Conservation (phyloP, 2,113 vertebrate species). For the Megalops atlanticus region DNA sequence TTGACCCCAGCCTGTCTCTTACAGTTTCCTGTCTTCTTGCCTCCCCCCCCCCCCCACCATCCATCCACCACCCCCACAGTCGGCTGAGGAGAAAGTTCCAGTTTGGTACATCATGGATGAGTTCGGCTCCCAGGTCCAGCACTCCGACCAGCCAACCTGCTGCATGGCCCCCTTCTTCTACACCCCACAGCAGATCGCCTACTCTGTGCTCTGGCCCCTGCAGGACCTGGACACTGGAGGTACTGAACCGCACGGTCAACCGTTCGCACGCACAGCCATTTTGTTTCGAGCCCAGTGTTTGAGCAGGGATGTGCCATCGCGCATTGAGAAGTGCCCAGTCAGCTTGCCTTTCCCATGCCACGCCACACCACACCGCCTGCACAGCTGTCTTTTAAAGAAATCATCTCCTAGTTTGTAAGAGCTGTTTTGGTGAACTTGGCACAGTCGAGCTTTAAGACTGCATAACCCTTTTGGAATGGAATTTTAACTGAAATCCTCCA, state of each 20-base stretch:
- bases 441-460: too few relatives aligned
- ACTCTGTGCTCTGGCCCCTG: slow-evolving; percentile 89
- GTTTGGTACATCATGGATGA: slow-evolving; percentile 99
- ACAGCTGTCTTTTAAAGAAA: too few relatives aligned
- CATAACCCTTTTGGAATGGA: too few relatives aligned
- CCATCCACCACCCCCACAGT: slow-evolving; percentile 44
- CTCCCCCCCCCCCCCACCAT: neutral
- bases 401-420: too few relatives aligned
- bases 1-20: too few relatives aligned
- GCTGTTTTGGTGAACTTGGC: too few relatives aligned
- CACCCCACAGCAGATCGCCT: slow-evolving; percentile 76
- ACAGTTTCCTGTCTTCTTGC: neutral
- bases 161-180: slow-evolving; percentile 86
- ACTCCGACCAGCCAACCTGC: slow-evolving; percentile 82
- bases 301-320: too few relatives aligned
- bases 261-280: neutral
- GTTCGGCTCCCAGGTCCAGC: slow-evolving; percentile 89
- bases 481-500: too few relatives aligned
- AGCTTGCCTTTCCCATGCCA: too few relatives aligned
- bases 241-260: slow-evolving; percentile 41
- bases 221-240: slow-evolving; percentile 84
- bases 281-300: too few relatives aligned
- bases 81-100: slow-evolving; percentile 83
- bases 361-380: too few relatives aligned
- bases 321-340: too few relatives aligned